phyloP scores from a whole-genome alignment of 1,140 invertebrate genomes.

The Euborellia annulipes region DNA sequence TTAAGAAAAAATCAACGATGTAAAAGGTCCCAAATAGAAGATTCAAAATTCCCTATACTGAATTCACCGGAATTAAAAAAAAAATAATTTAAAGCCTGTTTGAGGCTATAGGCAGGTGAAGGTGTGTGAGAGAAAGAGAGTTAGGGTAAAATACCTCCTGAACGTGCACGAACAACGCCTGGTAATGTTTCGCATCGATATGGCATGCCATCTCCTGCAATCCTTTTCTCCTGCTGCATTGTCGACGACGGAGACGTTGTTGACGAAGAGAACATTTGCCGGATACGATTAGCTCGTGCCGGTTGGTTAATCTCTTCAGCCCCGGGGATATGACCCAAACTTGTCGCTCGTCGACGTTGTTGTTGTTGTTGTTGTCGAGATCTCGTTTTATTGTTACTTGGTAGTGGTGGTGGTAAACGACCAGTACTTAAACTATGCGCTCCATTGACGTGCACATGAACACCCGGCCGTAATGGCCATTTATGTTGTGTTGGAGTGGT shows the following conservation, averaged over 20 bases:
- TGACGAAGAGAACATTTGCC: slow-evolving; percentile 21
- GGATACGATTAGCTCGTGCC: slow-evolving; percentile 17
- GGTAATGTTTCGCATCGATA: slow-evolving; percentile 18
- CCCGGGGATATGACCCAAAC: not conserved
- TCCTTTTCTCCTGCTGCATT: too few species aligned
- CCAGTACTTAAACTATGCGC: slow-evolving; percentile 36
- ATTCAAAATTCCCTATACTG: too few species aligned
- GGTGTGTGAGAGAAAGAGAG: too few species aligned
- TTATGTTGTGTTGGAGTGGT: slow-evolving; percentile 36
- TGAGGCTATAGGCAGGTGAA: too few species aligned
- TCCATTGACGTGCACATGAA: slow-evolving; percentile 70
- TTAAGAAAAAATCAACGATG: too few species aligned
- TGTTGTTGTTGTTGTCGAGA: not conserved
- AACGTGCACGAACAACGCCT: slow-evolving; percentile 19
- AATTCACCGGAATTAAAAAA: too few species aligned
- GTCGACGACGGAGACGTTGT: too few species aligned
- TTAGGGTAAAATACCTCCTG: too few species aligned
- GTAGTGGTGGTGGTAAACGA: slow-evolving; percentile 16
- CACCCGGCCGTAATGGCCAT: slow-evolving; percentile 76
- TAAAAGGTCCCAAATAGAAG: too few species aligned
- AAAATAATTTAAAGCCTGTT: too few species aligned
- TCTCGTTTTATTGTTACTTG: not conserved
- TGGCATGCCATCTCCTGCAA: slow-evolving; percentile 13
- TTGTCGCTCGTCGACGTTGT: slow-evolving; percentile 7
- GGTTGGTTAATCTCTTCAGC: slow-evolving; percentile 17